Conservation (phyloP, 37 sponge, comb jelly and placozoan genomes). For the Cladorhizidae sp. region DNA sequence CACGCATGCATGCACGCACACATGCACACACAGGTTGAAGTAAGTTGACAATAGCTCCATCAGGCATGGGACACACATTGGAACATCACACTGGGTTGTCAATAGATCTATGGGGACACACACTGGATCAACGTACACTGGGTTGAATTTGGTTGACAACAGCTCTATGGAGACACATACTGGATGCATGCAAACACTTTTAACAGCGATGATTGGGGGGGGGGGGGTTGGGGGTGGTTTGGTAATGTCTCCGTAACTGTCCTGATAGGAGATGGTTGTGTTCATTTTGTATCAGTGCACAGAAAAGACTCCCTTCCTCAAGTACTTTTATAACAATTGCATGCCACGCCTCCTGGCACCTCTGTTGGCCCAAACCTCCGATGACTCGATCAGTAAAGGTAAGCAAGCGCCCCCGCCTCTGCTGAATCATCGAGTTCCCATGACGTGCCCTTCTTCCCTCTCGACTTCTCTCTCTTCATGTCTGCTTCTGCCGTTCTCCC, state of each 20-base stretch:
- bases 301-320: slow-evolving; percentile 88
- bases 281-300: slow-evolving; percentile 21
- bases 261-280: neutral
- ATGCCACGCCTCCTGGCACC: slow-evolving; percentile 98
- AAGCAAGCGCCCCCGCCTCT: neutral
- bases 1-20: neutral
- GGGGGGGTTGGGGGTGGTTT: too few species aligned
- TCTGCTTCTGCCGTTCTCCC: slow-evolving; percentile 46
- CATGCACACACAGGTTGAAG: neutral
- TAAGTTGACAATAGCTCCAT: neutral
- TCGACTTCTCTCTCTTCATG: too few species aligned
- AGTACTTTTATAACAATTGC: slow-evolving; percentile 93
- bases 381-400: slow-evolving; percentile 77
- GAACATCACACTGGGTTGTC: too few species aligned
- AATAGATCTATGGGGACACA: too few species aligned
- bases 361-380: slow-evolving; percentile 87
- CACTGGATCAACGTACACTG: too few species aligned
- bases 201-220: too few species aligned
- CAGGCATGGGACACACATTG: neutral
- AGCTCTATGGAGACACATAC: too few species aligned
- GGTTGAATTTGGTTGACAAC: too few species aligned
- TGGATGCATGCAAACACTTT: too few species aligned
- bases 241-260: too few species aligned
- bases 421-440: too few species aligned
- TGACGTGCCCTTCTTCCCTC: too few species aligned